Evolutionary conservation across 2,113 vertebrate genomes (phyloP).

Genomic region (Thamnophis sirtalis): DNA sequence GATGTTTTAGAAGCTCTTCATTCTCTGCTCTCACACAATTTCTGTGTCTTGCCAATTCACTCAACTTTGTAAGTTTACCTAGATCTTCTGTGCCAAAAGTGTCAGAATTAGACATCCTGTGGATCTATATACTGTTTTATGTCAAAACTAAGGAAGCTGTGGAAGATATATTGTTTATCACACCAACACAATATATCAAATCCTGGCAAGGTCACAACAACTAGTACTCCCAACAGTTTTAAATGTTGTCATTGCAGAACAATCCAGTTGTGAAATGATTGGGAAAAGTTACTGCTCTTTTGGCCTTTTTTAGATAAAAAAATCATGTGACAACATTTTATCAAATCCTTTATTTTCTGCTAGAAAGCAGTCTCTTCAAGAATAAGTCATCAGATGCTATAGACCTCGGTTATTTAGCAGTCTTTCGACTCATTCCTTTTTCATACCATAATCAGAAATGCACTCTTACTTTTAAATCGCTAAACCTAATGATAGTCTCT

Average conservation of each 20-base stretch:
- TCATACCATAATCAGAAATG: neutral
- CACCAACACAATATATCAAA: conserved; percentile 46
- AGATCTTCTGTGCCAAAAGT: neutral
- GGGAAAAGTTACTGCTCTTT: neutral
- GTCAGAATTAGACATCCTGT: neutral
- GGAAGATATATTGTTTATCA: conserved; percentile 52
- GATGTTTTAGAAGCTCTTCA: neutral
- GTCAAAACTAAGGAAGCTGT: conserved; percentile 33
- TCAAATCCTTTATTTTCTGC: conserved; percentile 3
- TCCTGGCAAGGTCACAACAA: conserved; percentile 47
- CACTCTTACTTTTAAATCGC: neutral
- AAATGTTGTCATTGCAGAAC: conserved; percentile 34
- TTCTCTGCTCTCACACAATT: neutral
- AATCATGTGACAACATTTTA: neutral
- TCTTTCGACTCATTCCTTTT: neutral
- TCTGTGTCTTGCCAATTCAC: conserved; percentile 32
- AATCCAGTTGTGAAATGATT: conserved; percentile 25
- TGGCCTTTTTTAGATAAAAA: neutral
- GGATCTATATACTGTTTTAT: conserved; percentile 32
- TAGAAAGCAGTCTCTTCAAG: neutral
- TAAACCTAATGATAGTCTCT: neutral
- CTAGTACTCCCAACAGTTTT: conserved; percentile 32
- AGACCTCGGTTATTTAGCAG: neutral
- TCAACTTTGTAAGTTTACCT: conserved; percentile 14
- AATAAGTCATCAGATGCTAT: neutral